Evolutionary conservation across 1,140 invertebrate species (phyloP), one percentile per base, ranked within the genome.

Genomic region (Lepidotrigona ventralis): DNA sequence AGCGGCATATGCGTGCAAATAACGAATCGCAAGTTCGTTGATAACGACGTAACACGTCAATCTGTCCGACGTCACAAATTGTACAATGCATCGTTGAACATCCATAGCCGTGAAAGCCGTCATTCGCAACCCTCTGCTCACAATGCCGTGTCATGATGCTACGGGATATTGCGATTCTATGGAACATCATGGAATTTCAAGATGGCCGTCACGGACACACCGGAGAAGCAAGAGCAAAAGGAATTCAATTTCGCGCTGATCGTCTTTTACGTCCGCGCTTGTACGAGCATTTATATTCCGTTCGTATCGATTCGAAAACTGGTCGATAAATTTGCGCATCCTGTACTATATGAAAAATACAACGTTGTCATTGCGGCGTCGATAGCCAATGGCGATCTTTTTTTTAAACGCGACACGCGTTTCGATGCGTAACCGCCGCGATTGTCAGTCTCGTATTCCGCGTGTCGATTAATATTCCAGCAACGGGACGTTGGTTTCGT

Each of bases 111-210:
- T 74, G 66, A 81, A 66, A 79, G 46, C 64, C 54, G 60, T 78
- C 39, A 54, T 68, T 78, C 72, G 79, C 56, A 19, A 80, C 23
- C 60, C 56, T 63, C 60, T 39, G 63, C 56, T 75, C 80, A 76
- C 72, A 79, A 81, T 72, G 39, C 64, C 21, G 58, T 63, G 79
- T 81, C 70, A 81, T 63, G 79, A 85, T 81, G 77, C 76, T 63
- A 75, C 60, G 63, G 83, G 84, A 87, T 90, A 90, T 90, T 90
- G 86, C 88, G 84, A 87, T 86, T 86, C 84, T 71, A 81, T 82
- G 83, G 89, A 90, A 90, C 88, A 90, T 89, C 83, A 81, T 56
- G 86, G 88, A 91, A 91, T 91, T 91, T 85, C 83, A 89, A 88
- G 80, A 87, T 90, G 79, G 89, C 84, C 88, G 76, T 86, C 68